Conservation (phyloP, 2,888 invertebrate species). For the Neoascia interrupta region DNA sequence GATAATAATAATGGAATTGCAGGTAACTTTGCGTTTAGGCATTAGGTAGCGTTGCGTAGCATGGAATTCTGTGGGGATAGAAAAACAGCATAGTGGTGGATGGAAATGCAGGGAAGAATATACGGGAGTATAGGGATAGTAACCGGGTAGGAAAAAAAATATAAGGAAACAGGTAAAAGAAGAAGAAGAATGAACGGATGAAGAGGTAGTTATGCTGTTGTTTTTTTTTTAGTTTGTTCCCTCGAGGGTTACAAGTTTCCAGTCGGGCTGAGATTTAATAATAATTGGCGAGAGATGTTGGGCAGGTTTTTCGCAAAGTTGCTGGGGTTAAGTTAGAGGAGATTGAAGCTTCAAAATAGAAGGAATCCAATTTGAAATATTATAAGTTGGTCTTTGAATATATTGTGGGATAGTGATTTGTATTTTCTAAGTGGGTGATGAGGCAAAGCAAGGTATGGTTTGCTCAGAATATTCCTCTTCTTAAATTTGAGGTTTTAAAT, state of each 20-base stretch:
- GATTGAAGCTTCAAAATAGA: slow-evolving; percentile 1
- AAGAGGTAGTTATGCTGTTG: slow-evolving; percentile 55
- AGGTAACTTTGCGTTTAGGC: slow-evolving; percentile 68
- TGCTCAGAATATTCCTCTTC: too few relatives aligned
- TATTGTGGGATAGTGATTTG: too few relatives aligned
- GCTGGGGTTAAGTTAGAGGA: neutral
- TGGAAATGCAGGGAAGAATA: slow-evolving; percentile 54
- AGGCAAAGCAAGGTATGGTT: too few relatives aligned
- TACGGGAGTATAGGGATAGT: slow-evolving; percentile 49
- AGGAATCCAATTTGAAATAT: too few relatives aligned
- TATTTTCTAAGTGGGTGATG: too few relatives aligned
- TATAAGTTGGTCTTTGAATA: too few relatives aligned
- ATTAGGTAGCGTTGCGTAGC: slow-evolving; percentile 66
- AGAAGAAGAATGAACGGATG: slow-evolving; percentile 55
- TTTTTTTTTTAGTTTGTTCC: slow-evolving; percentile 20
- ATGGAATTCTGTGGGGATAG: slow-evolving; percentile 37
- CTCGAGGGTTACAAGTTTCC: slow-evolving; percentile 52
- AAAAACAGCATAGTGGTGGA: slow-evolving; percentile 17
- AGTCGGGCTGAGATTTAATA: slow-evolving; percentile 60
- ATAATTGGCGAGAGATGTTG: slow-evolving; percentile 42
- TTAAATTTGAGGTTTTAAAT: too few relatives aligned
- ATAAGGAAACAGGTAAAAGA: neutral
- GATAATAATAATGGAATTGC: slow-evolving; percentile 64
- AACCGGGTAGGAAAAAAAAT: slow-evolving; percentile 6
- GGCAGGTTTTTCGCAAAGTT: slow-evolving; percentile 26